A percentile compares a stretch with the other conserved stretches of the same genome.
Evolutionary conservation across 2,113 vertebrate genomes (phyloP).

Genomic region (Gallinago media): DNA sequence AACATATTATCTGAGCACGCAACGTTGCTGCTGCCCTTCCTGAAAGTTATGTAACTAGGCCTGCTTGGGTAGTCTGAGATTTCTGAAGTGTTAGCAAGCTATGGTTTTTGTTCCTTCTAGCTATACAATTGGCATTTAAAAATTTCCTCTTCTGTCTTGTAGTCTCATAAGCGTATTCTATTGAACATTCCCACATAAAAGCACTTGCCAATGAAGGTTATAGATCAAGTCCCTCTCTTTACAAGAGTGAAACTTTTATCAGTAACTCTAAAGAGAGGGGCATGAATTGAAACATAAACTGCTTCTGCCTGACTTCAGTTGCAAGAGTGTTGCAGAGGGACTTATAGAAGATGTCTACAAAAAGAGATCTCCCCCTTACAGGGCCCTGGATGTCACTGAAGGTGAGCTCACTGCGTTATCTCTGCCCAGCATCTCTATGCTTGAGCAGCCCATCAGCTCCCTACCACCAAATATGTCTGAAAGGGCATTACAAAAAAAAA

Average conservation of each 20-base stretch:
- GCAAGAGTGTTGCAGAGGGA: rapidly evolving
- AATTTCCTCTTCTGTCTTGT: neutral
- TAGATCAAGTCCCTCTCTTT: neutral
- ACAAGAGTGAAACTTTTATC: neutral
- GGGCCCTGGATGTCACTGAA: neutral
- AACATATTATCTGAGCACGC: neutral
- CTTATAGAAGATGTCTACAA: neutral
- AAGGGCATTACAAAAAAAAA: neutral
- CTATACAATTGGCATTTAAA: neutral
- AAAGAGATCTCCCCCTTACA: neutral
- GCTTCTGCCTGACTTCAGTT: neutral
- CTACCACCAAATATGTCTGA: neutral
- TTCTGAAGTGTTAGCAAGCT: neutral
- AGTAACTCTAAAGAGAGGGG: neutral
- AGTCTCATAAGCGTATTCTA: rapidly evolving
- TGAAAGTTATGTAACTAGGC: neutral
- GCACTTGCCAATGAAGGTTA: neutral
- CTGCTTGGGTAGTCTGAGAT: neutral
- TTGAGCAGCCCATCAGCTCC: neutral
- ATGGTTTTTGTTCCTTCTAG: neutral
- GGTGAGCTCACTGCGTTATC: neutral
- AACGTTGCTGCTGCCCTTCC: neutral
- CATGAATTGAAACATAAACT: neutral
- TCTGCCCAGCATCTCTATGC: neutral
- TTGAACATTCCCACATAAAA: neutral